Conservation (phyloP, 2,888 invertebrate genomes). For the Coelogynopora nodosa region DNA sequence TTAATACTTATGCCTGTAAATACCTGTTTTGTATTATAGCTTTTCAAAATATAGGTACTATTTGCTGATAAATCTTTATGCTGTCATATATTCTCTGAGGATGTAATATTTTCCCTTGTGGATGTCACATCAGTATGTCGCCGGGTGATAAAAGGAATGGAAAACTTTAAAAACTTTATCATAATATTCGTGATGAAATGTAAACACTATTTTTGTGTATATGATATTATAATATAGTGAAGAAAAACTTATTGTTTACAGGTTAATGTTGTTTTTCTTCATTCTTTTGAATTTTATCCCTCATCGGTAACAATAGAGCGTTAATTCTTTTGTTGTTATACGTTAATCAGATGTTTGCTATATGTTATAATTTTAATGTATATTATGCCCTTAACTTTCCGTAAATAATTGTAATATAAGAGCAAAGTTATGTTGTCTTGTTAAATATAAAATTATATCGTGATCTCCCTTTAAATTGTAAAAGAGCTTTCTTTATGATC, state of each 20-base stretch:
- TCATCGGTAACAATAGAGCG: neutral
- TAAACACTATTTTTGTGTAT: neutral
- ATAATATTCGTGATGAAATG: too few species aligned
- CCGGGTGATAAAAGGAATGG: neutral
- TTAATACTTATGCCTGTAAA: neutral
- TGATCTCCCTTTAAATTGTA: neutral
- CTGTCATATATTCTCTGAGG: neutral
- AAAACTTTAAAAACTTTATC: neutral
- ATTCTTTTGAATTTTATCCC: conserved; percentile 20
- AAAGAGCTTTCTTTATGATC: neutral
- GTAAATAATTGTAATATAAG: neutral
- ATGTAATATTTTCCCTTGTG: neutral
- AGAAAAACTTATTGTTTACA: too few species aligned
- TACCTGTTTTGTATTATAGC: neutral
- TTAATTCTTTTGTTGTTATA: neutral
- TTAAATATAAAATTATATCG: neutral
- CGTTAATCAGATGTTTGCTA: conserved; percentile 4
- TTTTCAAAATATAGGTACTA: too few species aligned
- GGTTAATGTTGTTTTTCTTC: neutral
- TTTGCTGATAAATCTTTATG: too few species aligned
- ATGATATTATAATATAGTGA: neutral
- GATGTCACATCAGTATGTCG: neutral
- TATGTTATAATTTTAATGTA: neutral
- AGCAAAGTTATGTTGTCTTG: neutral
- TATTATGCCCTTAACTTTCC: neutral